These are phyloP conservation scores for Melanostoma mellinum DNA, from an alignment of 2,888 invertebrate species.

Conservation along the genomic window DNA sequence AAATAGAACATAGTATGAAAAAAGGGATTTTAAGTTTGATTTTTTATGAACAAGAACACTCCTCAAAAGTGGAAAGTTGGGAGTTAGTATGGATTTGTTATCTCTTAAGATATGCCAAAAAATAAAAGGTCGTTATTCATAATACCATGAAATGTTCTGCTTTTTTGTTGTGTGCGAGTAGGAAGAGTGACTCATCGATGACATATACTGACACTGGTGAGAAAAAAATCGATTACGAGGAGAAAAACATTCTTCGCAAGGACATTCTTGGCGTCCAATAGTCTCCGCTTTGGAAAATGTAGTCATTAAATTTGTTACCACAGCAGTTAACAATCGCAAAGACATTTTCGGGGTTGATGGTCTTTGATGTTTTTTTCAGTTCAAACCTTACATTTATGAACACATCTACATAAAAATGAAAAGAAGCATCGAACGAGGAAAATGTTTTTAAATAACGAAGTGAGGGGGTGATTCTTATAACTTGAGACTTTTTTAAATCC, in stretches of 20 bases:
- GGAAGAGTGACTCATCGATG: conserved; percentile 23
- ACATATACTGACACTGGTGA: conserved; percentile 7
- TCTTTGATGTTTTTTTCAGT: too few relatives aligned
- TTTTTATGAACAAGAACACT: neutral
- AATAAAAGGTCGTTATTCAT: conserved; percentile 22
- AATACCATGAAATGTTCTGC: neutral
- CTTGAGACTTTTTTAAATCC: too few relatives aligned
- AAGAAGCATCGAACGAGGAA: too few relatives aligned
- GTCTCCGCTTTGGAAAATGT: conserved; percentile 4
- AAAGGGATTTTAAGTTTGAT: too few relatives aligned
- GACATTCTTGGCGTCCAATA: conserved; percentile 17
- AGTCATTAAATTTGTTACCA: conserved; percentile 27
- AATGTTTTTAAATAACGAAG: too few relatives aligned
- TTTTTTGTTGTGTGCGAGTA: conserved; percentile 3
- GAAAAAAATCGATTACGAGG: conserved; percentile 15
- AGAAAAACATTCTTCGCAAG: conserved; percentile 19
- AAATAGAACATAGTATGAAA: too few relatives aligned
- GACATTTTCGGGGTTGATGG: neutral
- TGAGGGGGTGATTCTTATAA: too few relatives aligned
- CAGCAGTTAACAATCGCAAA: conserved; percentile 19
- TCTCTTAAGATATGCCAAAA: neutral
- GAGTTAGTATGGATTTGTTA: too few relatives aligned
- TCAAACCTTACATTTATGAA: too few relatives aligned
- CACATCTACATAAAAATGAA: too few relatives aligned
- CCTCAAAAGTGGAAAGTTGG: too few relatives aligned